These are phyloP conservation scores for Callospermophilus lateralis DNA, from an alignment of 2,113 vertebrate genomes.

Conservation along the genomic window DNA sequence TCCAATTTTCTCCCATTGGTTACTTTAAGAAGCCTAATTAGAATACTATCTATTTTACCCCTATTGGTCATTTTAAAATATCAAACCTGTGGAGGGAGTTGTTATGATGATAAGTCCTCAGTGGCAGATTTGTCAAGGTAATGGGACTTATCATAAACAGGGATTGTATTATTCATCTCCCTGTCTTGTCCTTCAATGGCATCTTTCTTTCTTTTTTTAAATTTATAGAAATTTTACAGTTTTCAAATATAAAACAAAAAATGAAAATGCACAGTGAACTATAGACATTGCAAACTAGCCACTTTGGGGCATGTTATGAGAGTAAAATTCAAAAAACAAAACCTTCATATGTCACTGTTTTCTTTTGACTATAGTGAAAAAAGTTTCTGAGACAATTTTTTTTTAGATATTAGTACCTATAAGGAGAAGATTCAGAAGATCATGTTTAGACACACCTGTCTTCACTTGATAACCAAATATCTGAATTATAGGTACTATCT, in stretches of 20 bases:
- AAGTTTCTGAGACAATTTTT: background rate
- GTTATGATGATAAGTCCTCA: too few relatives aligned
- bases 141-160: too few relatives aligned
- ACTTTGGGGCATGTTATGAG: constrained; percentile 46
- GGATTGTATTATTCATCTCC: too few relatives aligned
- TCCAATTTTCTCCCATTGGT: too few relatives aligned
- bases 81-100: too few relatives aligned
- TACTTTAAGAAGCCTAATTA: too few relatives aligned
- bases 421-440: background rate
- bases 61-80: too few relatives aligned
- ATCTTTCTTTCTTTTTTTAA: constrained; percentile 30
- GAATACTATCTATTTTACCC: too few relatives aligned
- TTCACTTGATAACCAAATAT: constrained; percentile 15
- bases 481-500: background rate
- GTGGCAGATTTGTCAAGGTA: too few relatives aligned
- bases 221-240: constrained; percentile 85
- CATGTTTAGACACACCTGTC: background rate
- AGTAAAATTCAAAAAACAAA: constrained; percentile 65
- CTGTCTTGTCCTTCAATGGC: too few relatives aligned
- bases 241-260: constrained; percentile 81
- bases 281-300: constrained; percentile 61
- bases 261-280: constrained; percentile 88
- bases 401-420: background rate
- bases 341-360: background rate
- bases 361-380: background rate